Evolutionary conservation across 2,888 invertebrate species (phyloP).

Genomic region (Oegoconia quadripuncta): DNA sequence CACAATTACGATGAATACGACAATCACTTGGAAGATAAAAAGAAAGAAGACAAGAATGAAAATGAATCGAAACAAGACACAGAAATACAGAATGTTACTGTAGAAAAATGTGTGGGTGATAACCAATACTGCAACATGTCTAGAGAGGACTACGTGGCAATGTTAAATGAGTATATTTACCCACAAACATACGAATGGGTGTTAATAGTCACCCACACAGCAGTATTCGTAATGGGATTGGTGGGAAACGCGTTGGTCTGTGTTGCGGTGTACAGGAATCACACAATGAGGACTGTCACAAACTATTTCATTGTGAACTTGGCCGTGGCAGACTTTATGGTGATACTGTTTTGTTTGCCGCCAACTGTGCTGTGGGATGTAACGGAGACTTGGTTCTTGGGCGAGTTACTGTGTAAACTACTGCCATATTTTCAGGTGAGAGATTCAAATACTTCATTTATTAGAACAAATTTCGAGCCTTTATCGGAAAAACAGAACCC

Average conservation of each 20-base stretch:
- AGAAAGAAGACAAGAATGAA: neutral
- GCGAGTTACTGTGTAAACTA: conserved; percentile 89
- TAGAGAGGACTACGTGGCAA: conserved; percentile 78
- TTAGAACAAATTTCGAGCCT: neutral
- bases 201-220: conserved; percentile 84
- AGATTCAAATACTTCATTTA: neutral
- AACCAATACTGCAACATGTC: conserved; percentile 67
- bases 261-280: conserved; percentile 91
- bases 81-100: conserved; percentile 32
- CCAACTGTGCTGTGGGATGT: conserved; percentile 94
- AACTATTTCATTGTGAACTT: conserved; percentile 96
- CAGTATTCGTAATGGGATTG: conserved; percentile 89
- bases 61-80: too few relatives aligned
- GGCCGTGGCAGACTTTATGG: conserved; percentile 92
- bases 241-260: conserved; percentile 93
- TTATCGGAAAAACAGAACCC: too few relatives aligned
- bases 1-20: conserved; percentile 8
- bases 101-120: conserved; percentile 57
- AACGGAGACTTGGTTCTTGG: conserved; percentile 96
- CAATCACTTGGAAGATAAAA: neutral
- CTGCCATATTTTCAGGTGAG: conserved; percentile 94
- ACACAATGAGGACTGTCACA: conserved; percentile 93
- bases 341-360: conserved; percentile 92
- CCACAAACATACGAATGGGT: conserved; percentile 88
- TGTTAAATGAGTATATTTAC: conserved; percentile 82